These are phyloP conservation scores for Neuroscelio doddi DNA, from an alignment of 2,888 invertebrate genomes.

Conservation along the genomic window DNA sequence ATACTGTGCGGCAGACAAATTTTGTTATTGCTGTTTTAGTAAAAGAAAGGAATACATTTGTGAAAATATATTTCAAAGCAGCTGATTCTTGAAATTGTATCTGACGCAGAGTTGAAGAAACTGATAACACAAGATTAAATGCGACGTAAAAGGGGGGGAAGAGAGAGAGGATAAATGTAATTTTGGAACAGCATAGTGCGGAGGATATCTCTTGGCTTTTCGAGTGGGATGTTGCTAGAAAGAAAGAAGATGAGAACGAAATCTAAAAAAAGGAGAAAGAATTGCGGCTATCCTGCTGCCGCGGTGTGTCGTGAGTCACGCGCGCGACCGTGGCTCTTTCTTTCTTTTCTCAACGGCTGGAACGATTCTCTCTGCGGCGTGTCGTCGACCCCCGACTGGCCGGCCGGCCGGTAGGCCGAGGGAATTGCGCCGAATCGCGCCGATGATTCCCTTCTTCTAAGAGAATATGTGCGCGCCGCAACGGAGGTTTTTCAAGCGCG, in stretches of 20 bases:
- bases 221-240: no score
- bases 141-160: no score
- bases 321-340: constrained; percentile 49
- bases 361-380: constrained; percentile 47
- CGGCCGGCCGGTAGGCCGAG: constrained; percentile 37
- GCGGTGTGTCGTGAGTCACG: constrained; percentile 62
- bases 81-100: no score
- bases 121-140: no score
- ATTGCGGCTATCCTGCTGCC: constrained; percentile 45
- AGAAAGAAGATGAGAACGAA: constrained; percentile 18
- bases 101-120: no score
- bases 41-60: no score
- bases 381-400: constrained; percentile 63
- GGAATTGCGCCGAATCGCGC: constrained; percentile 67
- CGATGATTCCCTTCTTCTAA: constrained; percentile 52
- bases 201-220: constrained; percentile 28
- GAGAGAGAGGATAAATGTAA: no score
- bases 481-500: constrained; percentile 17
- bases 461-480: constrained; percentile 20
- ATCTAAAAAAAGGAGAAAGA: constrained; percentile 7
- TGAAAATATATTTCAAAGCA: no score
- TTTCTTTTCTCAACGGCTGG: constrained; percentile 41
- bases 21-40: no score
- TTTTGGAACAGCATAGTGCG: constrained; percentile 16
- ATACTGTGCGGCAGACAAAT: no score